Conservation (phyloP, 2,113 vertebrate species). For the Tyto alba region DNA sequence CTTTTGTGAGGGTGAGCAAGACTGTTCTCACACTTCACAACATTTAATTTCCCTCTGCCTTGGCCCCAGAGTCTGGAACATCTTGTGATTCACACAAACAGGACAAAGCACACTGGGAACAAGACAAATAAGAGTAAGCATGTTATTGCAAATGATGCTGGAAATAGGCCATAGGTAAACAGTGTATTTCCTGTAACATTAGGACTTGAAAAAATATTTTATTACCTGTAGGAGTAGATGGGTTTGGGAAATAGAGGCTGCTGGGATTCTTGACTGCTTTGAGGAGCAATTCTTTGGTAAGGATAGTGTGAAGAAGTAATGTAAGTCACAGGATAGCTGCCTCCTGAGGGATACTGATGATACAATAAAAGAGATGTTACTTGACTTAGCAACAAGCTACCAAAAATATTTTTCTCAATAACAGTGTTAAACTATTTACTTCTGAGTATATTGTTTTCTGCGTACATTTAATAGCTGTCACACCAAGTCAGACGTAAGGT, state of each 20-base stretch:
- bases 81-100: not conserved
- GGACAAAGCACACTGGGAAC: not conserved
- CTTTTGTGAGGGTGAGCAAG: not conserved
- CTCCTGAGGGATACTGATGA: constrained; percentile 76
- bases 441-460: not conserved
- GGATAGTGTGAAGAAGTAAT: constrained; percentile 78
- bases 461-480: not conserved
- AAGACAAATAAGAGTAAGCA: not conserved
- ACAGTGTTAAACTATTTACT: not conserved
- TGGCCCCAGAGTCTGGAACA: not conserved
- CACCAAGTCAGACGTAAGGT: not conserved
- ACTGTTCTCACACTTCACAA: not conserved
- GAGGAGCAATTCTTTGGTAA: constrained; percentile 78
- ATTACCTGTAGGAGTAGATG: constrained; percentile 97
- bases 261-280: constrained; percentile 71
- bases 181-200: not conserved
- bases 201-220: not conserved
- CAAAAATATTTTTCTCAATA: not conserved
- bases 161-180: not conserved
- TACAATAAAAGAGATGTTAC: not conserved
- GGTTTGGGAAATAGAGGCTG: constrained; percentile 90
- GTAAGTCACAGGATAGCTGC: constrained; percentile 74
- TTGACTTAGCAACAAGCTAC: not conserved
- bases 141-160: not conserved
- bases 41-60: not conserved